phyloP scores from a whole-genome alignment of 2,888 invertebrate genomes.

The Catocala fraxini region DNA sequence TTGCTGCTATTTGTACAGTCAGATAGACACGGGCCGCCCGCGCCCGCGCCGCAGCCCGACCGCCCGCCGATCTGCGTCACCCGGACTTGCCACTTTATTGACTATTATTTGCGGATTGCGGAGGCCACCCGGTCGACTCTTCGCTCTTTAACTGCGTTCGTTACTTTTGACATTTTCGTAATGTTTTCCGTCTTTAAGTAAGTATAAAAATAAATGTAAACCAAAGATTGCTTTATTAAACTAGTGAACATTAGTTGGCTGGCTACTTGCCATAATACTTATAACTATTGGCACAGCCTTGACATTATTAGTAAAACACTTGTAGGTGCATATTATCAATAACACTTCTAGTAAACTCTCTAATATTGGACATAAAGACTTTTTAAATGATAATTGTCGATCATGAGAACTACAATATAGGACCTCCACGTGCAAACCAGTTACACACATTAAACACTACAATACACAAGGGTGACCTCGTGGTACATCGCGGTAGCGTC shows the following conservation, averaged over 20 bases:
- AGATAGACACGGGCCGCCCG: conserved; percentile 71
- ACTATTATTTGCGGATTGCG: conserved; percentile 75
- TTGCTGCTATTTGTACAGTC: conserved; percentile 85
- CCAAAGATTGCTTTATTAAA: conserved; percentile 24
- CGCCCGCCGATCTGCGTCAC: conserved; percentile 68
- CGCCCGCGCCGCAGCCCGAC: conserved; percentile 58
- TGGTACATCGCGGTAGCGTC: conserved; percentile 77
- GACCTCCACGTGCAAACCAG: conserved; percentile 46
- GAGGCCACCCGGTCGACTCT: conserved; percentile 69
- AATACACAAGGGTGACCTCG: conserved; percentile 61
- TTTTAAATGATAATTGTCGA: conserved; percentile 45
- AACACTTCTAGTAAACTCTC: too few species aligned
- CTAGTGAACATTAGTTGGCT: conserved; percentile 28
- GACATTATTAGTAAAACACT: conserved; percentile 35
- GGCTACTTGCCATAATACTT: conserved; percentile 35
- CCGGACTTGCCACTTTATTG: conserved; percentile 76
- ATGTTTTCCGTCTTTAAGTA: conserved; percentile 22
- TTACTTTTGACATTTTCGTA: conserved; percentile 46
- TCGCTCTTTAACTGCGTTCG: conserved; percentile 51
- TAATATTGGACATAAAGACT: too few species aligned
- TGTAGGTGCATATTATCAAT: conserved; percentile 8
- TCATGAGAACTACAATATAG: conserved; percentile 61
- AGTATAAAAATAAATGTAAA: conserved; percentile 17
- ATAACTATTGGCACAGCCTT: conserved; percentile 34
- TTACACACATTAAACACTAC: conserved; percentile 60